Conservation (phyloP, 2,113 vertebrate genomes). For the Paramormyrops kingsleyae region DNA sequence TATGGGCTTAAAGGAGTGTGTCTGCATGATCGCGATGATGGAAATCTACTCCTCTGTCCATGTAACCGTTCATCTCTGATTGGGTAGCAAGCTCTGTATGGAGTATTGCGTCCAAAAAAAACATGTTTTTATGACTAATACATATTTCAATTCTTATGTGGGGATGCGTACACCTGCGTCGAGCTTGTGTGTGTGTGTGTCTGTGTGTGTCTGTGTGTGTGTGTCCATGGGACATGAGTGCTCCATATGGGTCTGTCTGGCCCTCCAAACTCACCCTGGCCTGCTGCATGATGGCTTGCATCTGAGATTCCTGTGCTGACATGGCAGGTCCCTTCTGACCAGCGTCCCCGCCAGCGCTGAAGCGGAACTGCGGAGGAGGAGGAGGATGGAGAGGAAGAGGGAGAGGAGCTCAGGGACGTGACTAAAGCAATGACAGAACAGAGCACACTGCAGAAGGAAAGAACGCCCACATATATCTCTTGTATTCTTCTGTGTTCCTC, state of each 20-base stretch:
- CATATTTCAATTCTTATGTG: background rate
- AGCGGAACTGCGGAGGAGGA: conserved; percentile 73
- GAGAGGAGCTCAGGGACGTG: conserved; percentile 1
- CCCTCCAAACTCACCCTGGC: conserved; percentile 70
- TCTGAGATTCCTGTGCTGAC: conserved; percentile 90
- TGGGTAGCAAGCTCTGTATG: background rate
- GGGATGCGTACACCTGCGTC: background rate
- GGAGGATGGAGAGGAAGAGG: background rate
- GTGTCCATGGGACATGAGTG: background rate
- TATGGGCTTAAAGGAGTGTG: background rate
- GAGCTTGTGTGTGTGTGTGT: background rate
- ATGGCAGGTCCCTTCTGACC: conserved; percentile 71
- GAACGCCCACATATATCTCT: background rate
- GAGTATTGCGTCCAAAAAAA: background rate
- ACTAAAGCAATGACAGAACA: background rate
- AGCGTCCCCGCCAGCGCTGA: conserved; percentile 70
- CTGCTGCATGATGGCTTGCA: conserved; percentile 92
- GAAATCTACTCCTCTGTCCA: background rate
- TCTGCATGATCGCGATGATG: background rate
- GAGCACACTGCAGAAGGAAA: background rate
- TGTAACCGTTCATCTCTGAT: background rate
- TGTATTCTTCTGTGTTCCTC: background rate
- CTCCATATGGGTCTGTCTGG: background rate
- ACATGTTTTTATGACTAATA: background rate
- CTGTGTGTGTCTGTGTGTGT: background rate